A percentile compares a stretch with the other conserved stretches of the same genome.
phyloP scores from a whole-genome alignment of 2,797 vertebrate species.

The Pempheris klunzingeri region DNA sequence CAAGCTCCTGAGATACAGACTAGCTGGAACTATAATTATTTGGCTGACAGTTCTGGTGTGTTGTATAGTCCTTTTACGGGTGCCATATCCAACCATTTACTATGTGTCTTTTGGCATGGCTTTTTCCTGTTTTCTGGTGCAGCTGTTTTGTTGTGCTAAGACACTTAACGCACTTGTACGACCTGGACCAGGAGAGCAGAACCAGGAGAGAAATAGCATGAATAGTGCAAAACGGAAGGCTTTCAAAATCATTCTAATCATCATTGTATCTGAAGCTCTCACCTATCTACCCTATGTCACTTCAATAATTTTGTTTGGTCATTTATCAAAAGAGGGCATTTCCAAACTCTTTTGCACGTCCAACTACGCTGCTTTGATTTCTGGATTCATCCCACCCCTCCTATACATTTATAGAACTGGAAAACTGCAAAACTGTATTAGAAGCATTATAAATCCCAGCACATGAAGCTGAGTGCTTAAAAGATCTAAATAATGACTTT shows the following conservation, averaged over 20 bases:
- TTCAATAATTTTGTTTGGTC: neutral
- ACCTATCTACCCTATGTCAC: neutral
- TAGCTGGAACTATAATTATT: neutral
- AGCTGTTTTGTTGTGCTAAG: conserved; percentile 11
- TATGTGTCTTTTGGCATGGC: neutral
- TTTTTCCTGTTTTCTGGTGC: neutral
- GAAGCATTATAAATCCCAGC: neutral
- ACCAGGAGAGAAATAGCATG: neutral
- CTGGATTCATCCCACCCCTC: neutral
- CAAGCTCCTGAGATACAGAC: conserved; percentile 23
- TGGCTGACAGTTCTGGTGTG: conserved; percentile 10
- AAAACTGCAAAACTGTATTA: neutral
- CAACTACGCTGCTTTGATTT: neutral
- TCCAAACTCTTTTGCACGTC: neutral
- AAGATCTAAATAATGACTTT: neutral
- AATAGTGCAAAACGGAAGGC: conserved; percentile 13
- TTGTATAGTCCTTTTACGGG: neutral
- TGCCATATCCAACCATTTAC: neutral
- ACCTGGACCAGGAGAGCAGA: conserved; percentile 17
- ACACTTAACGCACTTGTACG: neutral
- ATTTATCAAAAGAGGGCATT: neutral
- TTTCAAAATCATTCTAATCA: neutral
- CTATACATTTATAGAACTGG: neutral
- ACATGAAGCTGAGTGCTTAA: neutral
- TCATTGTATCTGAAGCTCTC: neutral